Evolutionary conservation across 1,140 invertebrate species (phyloP).

Genomic region (Macrosteles quadrilineatus): DNA sequence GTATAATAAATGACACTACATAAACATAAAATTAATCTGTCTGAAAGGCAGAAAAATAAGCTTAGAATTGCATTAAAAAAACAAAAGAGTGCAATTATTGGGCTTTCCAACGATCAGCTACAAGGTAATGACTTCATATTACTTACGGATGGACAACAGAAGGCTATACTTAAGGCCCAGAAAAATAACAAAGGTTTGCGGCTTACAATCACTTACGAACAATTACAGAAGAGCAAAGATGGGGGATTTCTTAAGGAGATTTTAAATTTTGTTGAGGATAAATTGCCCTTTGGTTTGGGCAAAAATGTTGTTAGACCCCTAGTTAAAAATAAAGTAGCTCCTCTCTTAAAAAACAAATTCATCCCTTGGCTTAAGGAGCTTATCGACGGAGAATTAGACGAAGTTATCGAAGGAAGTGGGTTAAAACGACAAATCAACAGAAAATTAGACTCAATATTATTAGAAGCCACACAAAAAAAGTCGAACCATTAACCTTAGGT

Average conservation of each 20-base stretch:
- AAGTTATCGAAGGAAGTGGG: not conserved
- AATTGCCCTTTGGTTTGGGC: not conserved
- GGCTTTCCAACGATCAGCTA: not conserved
- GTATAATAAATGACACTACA: no score
- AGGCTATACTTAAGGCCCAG: not conserved
- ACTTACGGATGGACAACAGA: not conserved
- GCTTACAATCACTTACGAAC: not conserved
- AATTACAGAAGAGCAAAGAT: not conserved
- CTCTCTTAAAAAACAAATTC: slow-evolving; percentile 3
- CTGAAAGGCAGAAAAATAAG: slow-evolving; percentile 5
- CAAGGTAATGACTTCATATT: not conserved
- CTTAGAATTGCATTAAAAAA: not conserved
- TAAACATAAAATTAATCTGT: not conserved
- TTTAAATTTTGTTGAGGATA: not conserved
- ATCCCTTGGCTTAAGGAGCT: slow-evolving; percentile 1
- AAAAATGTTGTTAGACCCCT: not conserved
- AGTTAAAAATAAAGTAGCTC: not conserved
- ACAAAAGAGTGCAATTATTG: not conserved
- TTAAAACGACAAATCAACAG: slow-evolving; percentile 2
- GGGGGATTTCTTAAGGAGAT: not conserved
- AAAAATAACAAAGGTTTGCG: slow-evolving; percentile 18
- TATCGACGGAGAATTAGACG: slow-evolving; percentile 6
- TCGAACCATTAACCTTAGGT: not conserved
- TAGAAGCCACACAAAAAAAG: not conserved
- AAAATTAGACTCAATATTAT: not conserved